Evolutionary conservation across 2,797 vertebrate genomes (phyloP).

Genomic region (Loris lydekkerianus): DNA sequence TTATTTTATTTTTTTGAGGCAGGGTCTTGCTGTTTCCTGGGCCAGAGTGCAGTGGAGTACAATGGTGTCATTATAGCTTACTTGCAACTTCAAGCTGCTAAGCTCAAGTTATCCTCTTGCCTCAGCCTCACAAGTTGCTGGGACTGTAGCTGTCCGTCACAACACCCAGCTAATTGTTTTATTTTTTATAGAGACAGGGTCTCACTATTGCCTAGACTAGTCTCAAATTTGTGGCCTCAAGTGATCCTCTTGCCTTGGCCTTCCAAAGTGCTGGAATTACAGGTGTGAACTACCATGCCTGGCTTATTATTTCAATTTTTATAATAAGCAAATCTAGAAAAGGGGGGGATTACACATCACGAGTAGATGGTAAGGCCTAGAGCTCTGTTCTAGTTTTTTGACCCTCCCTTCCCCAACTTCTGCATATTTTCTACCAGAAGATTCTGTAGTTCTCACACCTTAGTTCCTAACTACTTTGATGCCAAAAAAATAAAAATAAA

Average conservation of each 20-base stretch:
- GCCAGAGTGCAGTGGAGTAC: background rate
- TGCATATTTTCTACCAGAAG: constrained; percentile 55
- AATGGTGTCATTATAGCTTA: background rate
- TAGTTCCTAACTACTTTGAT: background rate
- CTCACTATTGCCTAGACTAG: background rate
- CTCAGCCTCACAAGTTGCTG: background rate
- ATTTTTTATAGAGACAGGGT: background rate
- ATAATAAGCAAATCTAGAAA: constrained; percentile 23
- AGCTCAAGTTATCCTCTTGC: background rate
- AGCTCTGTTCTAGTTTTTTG: background rate
- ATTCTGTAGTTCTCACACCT: background rate
- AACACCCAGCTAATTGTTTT: background rate
- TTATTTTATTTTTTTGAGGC: background rate
- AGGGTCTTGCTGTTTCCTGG: background rate
- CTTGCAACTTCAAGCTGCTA: background rate
- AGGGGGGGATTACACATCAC: background rate
- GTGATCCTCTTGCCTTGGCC: background rate
- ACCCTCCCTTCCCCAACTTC: background rate
- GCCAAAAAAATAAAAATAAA: background rate
- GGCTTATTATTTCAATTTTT: constrained; percentile 40
- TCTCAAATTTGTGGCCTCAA: background rate
- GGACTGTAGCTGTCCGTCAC: background rate
- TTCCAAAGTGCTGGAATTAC: background rate
- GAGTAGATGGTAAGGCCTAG: background rate
- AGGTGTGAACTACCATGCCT: background rate